Base-by-base conservation (phyloP, 2,888 invertebrate species). In the Deladenus siricidicola region DNA sequence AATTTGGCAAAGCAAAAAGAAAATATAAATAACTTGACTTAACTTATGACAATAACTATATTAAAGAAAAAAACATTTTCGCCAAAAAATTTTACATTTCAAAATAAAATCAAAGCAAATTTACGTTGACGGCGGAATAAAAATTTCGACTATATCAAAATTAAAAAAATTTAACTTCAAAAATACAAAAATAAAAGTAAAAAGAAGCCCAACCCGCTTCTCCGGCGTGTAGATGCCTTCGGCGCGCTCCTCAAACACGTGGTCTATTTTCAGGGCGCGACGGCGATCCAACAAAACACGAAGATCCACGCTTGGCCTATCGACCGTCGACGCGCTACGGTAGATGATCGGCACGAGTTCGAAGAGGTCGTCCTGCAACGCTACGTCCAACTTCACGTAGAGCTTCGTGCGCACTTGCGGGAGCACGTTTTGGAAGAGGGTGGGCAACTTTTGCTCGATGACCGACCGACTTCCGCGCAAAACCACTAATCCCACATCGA, bases 241-340 rank as follows among this genome's bases (percentile, higher is more conserved):
- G 17, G 39, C 52, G 29, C 45, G 30, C 21, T 62, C 60, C 21
- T 56, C 42, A 39, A 63, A 63, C 10, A 63, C 52, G 4, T 53
- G 51, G 17, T 63, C 60, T 19, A 63, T 56, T 3, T 44, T 17
- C 26, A 60, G 24, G 4, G 21, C 39, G 14, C 43, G 34, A 17
- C 24, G 29, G 19, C 43, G 26, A 42, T 56, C 39, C 26, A 60
- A 19, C 3, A 60, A 26, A 10, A 60, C 60, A 19, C 60, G 58
- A 19, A 60, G 29, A 39, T 60, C 60, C 28, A 60, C 24, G 24
- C 26, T 28, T n/a, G 58, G 29, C 43, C 14, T 39, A 50, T 42
- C 39, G n/a, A 30, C 43, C 17, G 39, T 29, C 30, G 50, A 34
- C 17, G 60, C 60, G 42, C 43, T 29, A 17, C 48, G 24, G 21